Evolutionary conservation across 2,113 vertebrate species (phyloP), one percentile per base, ranked within the genome.

Genomic region (Procapra przewalskii): DNA sequence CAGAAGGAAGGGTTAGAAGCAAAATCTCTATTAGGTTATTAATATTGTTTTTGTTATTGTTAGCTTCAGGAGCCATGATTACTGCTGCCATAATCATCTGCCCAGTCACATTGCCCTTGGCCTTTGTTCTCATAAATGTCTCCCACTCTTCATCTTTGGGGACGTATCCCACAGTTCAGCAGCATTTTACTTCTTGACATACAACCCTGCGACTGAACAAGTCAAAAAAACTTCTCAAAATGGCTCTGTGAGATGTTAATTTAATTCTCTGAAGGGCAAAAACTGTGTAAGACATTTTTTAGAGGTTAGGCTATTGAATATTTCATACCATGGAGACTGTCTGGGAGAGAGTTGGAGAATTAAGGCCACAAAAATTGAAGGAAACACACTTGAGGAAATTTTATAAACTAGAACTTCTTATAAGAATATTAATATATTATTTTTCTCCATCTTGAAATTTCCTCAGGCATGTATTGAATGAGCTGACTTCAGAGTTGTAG

Each of bases 281-380:
- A 97, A 90, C 91, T 27, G 3, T 59, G 90, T 33, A 90, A 96
- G 91, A 95, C 87, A 96, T 97, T 97, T 97, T 97, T 98, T 96
- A 97, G 94, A 97, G 86, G 54, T 77, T 71, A 95, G 29, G 33
- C 80, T 95, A 67, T 36, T 98, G 77, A 97, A 98, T 97, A 97
- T 97, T 97, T 97, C 75, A 97, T 98, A 50, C 8, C 36, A n/a
- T 87, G 87, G 89, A 95, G 92, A 97, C 71, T 80, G 31, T 97
- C 60, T 93, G 89, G 84, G 85, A 95, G 95, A 95, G 80, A 81
- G 14, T 95, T 83, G 55, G 59, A 82, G 62, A 95, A 13, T 81
- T 85, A 92, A 45, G 21, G 12, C 90, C 62, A 84, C 59, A 95
- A 62, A 71, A 55, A 77, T n/a, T 15, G 52, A 88, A 50, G 80